phyloP scores from a whole-genome alignment of 2,888 invertebrate species.

The Apodemia zela region DNA sequence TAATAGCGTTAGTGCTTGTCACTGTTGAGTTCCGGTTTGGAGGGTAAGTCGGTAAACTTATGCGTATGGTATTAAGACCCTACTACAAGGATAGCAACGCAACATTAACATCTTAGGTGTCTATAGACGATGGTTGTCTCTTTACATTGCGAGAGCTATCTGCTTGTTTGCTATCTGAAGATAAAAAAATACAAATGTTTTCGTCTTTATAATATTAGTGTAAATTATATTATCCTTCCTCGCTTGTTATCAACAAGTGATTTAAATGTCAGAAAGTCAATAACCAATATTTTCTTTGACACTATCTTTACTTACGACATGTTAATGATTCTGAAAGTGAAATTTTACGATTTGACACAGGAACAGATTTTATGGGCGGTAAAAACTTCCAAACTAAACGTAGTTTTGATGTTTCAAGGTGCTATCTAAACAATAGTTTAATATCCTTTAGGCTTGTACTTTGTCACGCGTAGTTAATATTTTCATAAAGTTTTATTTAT shows the following conservation, averaged over 20 bases:
- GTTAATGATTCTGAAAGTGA: constrained; percentile 58
- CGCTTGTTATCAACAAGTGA: not conserved
- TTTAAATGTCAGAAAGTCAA: constrained; percentile 1
- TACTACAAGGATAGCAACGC: no score
- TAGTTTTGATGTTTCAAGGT: constrained; percentile 37
- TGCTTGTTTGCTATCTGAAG: no score
- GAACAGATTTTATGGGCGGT: constrained; percentile 55
- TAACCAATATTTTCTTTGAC: not conserved
- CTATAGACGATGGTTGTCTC: no score
- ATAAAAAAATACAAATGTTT: no score
- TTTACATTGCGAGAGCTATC: no score
- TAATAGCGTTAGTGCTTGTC: no score
- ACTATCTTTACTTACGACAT: constrained; percentile 40
- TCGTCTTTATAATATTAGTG: no score
- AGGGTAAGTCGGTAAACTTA: no score
- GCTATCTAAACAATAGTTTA: constrained; percentile 31
- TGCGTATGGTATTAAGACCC: no score
- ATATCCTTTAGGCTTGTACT: constrained; percentile 4
- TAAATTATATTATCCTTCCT: not conserved
- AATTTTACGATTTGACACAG: constrained; percentile 66
- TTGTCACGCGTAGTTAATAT: constrained; percentile 13
- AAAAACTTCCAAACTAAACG: constrained; percentile 38
- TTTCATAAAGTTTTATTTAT: not conserved
- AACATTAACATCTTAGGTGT: no score
- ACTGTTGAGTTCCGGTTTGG: no score